phyloP scores from a whole-genome alignment of 2,888 invertebrate species.

The Zele albiditarsus region DNA sequence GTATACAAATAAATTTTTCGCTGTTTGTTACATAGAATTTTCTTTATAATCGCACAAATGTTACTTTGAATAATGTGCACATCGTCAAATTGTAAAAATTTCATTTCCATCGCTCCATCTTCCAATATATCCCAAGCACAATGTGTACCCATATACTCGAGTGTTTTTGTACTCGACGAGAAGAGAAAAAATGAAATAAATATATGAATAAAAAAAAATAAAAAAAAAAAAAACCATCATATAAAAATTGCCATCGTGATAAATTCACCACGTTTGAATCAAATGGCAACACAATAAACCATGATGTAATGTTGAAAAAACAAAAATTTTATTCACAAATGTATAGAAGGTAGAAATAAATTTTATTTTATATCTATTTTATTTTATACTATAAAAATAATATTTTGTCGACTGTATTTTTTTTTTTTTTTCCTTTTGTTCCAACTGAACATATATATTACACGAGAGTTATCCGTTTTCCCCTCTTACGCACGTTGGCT shows the following conservation, averaged over 20 bases:
- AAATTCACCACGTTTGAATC: neutral
- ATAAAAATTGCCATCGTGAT: conserved; percentile 47
- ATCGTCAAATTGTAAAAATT: conserved; percentile 21
- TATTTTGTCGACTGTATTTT: neutral
- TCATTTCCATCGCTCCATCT: conserved; percentile 14
- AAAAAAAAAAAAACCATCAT: neutral
- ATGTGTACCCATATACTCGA: neutral
- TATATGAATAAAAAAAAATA: too few species aligned
- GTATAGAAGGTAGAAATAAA: neutral
- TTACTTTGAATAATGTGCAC: conserved; percentile 25
- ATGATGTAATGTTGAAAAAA: neutral
- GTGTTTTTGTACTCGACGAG: neutral
- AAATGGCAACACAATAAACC: neutral
- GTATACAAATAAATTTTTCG: conserved; percentile 25
- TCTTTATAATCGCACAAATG: conserved; percentile 21
- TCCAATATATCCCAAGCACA: neutral
- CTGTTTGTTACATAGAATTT: neutral
- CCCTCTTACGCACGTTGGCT: conserved; percentile 17
- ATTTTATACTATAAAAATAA: neutral
- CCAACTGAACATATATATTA: neutral
- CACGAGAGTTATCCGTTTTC: conserved; percentile 12
- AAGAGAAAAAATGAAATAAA: neutral
- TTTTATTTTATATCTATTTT: conserved; percentile 1
- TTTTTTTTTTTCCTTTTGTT: too few species aligned
- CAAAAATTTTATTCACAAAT: conserved; percentile 4